Conservation (phyloP, 2,113 vertebrate species). For the Oreamnos americanus region DNA sequence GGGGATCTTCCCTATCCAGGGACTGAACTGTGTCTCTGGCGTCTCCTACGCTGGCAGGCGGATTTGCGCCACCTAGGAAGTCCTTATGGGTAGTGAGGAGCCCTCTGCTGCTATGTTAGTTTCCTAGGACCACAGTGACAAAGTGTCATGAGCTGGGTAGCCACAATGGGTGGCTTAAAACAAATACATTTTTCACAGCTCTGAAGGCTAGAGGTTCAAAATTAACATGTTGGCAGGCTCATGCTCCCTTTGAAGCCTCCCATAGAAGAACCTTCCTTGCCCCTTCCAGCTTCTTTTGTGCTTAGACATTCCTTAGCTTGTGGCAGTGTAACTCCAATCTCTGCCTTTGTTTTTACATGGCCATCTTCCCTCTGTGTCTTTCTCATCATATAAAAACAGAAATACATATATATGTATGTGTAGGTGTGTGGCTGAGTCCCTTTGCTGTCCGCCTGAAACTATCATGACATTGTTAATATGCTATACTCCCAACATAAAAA, state of each 20-base stretch:
- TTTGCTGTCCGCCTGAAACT: not conserved
- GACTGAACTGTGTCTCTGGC: not conserved
- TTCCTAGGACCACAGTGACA: not conserved
- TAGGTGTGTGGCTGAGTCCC: not conserved
- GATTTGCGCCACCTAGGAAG: not conserved
- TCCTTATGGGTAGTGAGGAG: accelerated
- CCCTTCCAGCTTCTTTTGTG: not conserved
- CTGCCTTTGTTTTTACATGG: not conserved
- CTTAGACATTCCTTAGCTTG: not conserved
- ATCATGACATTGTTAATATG: not conserved
- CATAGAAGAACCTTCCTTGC: not conserved
- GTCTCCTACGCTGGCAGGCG: accelerated
- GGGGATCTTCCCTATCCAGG: not conserved
- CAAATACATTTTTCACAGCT: not conserved
- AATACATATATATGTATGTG: not conserved
- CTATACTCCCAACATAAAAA: not conserved
- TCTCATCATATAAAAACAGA: not conserved
- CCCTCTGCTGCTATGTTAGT: not conserved
- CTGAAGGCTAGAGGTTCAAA: not conserved
- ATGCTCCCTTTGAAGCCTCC: not conserved
- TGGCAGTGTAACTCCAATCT: not conserved
- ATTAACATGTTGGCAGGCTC: not conserved
- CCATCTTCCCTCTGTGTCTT: not conserved
- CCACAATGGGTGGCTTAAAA: not conserved
- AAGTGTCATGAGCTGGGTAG: not conserved